phyloP scores from a whole-genome alignment of 2,888 invertebrate genomes.

The Caenorhabditis sp. region DNA sequence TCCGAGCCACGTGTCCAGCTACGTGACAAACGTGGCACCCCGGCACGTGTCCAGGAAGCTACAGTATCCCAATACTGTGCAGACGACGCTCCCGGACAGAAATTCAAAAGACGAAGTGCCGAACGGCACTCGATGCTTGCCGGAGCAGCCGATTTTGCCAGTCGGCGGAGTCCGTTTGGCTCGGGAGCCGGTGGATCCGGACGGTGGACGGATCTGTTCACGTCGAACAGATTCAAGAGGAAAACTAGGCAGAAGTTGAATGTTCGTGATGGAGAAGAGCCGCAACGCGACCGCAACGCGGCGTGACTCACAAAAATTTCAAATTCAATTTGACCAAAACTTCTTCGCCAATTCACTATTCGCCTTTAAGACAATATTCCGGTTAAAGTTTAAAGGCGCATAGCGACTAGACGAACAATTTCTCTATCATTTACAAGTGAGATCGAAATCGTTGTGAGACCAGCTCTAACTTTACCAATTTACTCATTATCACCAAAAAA shows the following conservation, averaged over 20 bases:
- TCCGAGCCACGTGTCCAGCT: too few relatives aligned
- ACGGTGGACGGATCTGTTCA: slow-evolving; percentile 68
- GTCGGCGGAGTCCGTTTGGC: slow-evolving; percentile 61
- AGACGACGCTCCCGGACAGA: slow-evolving; percentile 27
- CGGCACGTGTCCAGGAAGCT: slow-evolving; percentile 20
- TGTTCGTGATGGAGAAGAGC: too few relatives aligned
- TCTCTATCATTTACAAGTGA: too few relatives aligned
- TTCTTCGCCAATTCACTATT: background rate
- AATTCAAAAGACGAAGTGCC: slow-evolving; percentile 60
- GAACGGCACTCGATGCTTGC: slow-evolving; percentile 69
- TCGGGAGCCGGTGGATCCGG: slow-evolving; percentile 35
- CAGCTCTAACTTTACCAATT: too few relatives aligned
- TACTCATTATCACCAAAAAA: too few relatives aligned
- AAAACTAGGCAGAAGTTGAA: slow-evolving; percentile 45
- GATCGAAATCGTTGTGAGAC: too few relatives aligned
- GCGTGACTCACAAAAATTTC: too few relatives aligned
- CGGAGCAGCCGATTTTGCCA: slow-evolving; percentile 63
- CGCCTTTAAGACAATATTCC: too few relatives aligned
- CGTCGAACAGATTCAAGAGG: slow-evolving; percentile 66
- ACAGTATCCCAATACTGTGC: slow-evolving; percentile 52
- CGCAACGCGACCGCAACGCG: too few relatives aligned
- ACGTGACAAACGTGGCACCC: slow-evolving; percentile 28
- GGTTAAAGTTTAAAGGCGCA: too few relatives aligned
- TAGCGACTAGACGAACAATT: too few relatives aligned
- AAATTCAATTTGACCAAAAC: too few relatives aligned